Evolutionary conservation across 2,113 vertebrate species (phyloP), one percentile per base, ranked within the genome.

Genomic region (Carassius carassius): DNA sequence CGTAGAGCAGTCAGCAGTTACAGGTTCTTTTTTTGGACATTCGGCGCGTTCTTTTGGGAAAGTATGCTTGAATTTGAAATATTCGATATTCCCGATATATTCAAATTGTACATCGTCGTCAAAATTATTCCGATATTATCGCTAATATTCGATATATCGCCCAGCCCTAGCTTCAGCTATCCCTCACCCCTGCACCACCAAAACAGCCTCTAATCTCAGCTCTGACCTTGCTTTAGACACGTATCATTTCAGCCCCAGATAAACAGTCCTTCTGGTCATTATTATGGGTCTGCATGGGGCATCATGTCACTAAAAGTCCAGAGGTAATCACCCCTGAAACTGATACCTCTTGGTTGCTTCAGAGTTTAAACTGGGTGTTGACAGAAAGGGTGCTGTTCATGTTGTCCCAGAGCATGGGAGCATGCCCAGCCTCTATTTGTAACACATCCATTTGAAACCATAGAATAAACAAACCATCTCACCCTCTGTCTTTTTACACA

Each of bases 171-270:
- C 29, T 29, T 49, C 51, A 56, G 29, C 25, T 35, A 29, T 56
- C 54, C 37, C 32, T 37, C 56, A 65, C 23, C 49, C 63, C 79
- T n/a, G n/a, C n/a, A n/a, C n/a, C n/a, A n/a, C 70, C 37, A 63
- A 37, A 49, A 32, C 35, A 44, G 19, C 35, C 12, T 37, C 23
- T 65, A 79, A 65, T 80, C 81, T 14, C 11, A 44, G 29, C 56
- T 72, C 35, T 87, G 88, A 90, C 89, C 79, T 86, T 80, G 85
- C 49, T 47, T 72, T 62, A 32, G 70, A 72, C 35, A 67, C 54
- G 58, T 69, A 87, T 67, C 49, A 44, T 83, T 84, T 82, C 77
- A 29, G 54, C 80, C 82, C 44, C 82, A 89, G 87, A 90, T 86
- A 84, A 75, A 82, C 83, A 78, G 79, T 84, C 73, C 86, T 21